Evolutionary conservation across 2,888 invertebrate genomes (phyloP).

Genomic region (Criorhina ranunculi): DNA sequence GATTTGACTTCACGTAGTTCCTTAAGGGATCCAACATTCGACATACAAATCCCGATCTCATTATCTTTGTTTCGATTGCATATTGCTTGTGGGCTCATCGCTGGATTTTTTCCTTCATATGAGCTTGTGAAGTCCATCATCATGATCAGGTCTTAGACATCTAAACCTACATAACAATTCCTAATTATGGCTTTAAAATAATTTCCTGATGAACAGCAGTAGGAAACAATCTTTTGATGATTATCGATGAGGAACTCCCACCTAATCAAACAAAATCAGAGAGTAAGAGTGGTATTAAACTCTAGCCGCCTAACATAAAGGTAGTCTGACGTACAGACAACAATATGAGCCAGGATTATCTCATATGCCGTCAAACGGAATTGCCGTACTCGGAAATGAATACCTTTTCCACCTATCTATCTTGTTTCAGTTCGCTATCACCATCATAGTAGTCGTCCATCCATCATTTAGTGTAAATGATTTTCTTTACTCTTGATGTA

Average conservation of each 20-base stretch:
- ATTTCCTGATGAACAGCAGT: neutral
- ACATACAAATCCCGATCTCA: no score
- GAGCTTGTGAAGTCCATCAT: no score
- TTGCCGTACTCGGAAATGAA: neutral
- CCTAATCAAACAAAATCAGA: constrained; percentile 20
- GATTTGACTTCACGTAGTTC: no score
- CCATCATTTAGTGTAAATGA: constrained; percentile 29
- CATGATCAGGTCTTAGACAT: no score
- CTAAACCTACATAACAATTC: neutral
- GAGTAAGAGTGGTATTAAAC: constrained; percentile 13
- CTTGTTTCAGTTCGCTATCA: neutral
- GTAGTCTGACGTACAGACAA: neutral
- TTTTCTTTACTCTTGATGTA: constrained; percentile 2
- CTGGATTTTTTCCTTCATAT: no score
- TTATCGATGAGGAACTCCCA: constrained; percentile 28
- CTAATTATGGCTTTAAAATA: constrained; percentile 1
- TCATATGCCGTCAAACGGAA: constrained; percentile 3
- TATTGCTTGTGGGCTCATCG: no score
- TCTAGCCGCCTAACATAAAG: neutral
- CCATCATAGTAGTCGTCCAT: constrained; percentile 1
- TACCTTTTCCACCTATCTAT: neutral
- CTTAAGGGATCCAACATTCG: no score
- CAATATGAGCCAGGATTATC: constrained; percentile 14
- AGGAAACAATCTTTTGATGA: constrained; percentile 40
- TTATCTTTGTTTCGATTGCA: no score